Evolutionary conservation across 2,797 vertebrate species (phyloP).

Genomic region (Toxotes lorentzi): DNA sequence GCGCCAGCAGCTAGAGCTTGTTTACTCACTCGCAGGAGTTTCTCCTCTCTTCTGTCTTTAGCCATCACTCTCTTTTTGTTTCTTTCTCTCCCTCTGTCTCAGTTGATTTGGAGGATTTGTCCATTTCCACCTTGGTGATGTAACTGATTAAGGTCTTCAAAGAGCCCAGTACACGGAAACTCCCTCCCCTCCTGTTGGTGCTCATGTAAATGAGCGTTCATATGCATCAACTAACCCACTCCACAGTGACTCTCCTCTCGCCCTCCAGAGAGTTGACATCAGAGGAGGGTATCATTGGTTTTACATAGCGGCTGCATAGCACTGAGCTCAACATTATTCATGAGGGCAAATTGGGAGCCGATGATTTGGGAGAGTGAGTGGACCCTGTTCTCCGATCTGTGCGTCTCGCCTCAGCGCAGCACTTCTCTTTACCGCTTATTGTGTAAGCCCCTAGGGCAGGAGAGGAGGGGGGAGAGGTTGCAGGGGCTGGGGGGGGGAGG

Average conservation of each 20-base stretch:
- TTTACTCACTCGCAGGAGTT: slow-evolving; percentile 38
- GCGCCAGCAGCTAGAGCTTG: slow-evolving; percentile 29
- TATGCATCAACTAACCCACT: slow-evolving; percentile 76
- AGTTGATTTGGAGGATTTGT: slow-evolving; percentile 65
- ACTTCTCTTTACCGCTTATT: slow-evolving; percentile 65
- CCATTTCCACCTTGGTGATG: slow-evolving; percentile 65
- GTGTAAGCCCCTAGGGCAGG: slow-evolving; percentile 76
- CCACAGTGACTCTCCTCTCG: slow-evolving; percentile 58
- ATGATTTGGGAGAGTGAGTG: slow-evolving; percentile 69
- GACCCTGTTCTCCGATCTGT: slow-evolving; percentile 64
- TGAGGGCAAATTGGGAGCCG: slow-evolving; percentile 85
- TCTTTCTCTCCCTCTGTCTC: slow-evolving; percentile 24
- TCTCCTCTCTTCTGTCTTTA: neutral
- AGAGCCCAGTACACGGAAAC: slow-evolving; percentile 47
- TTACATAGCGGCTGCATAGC: slow-evolving; percentile 77
- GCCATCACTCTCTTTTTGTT: slow-evolving; percentile 11
- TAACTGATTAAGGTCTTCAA: slow-evolving; percentile 78
- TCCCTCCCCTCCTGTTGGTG: slow-evolving; percentile 52
- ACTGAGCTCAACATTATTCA: slow-evolving; percentile 87
- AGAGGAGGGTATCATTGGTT: slow-evolving; percentile 81
- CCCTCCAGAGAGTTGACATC: slow-evolving; percentile 80
- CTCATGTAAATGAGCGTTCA: slow-evolving; percentile 78
- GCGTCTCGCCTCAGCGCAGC: slow-evolving; percentile 46
- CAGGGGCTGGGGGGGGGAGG: slow-evolving; percentile 1
- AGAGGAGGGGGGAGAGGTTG: slow-evolving; percentile 45